Evolutionary conservation across 2,888 invertebrate genomes (phyloP).

Genomic region (Polietes domitor): DNA sequence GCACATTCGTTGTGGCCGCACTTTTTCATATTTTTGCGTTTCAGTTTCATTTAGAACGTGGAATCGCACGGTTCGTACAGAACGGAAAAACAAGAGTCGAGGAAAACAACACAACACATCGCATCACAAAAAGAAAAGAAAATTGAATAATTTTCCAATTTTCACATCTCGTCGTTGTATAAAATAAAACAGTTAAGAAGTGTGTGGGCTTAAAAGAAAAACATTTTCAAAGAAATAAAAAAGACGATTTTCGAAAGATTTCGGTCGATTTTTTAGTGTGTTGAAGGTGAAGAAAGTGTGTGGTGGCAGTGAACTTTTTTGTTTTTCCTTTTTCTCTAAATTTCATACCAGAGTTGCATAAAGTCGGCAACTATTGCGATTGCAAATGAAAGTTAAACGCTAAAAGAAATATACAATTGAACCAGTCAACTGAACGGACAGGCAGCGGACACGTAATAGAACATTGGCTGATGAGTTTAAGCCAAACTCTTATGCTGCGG

Average conservation of each 20-base stretch:
- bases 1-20: slow-evolving; percentile 63
- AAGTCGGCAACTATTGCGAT: slow-evolving; percentile 13
- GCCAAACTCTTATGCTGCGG: slow-evolving; percentile 9
- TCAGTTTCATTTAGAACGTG: slow-evolving; percentile 77
- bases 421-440: not conserved
- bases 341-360: slow-evolving; percentile 31
- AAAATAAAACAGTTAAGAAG: not conserved
- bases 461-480: not conserved
- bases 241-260: not conserved
- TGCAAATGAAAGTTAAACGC: slow-evolving; percentile 52
- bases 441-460: not conserved
- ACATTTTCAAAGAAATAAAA: not conserved
- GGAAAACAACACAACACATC: slow-evolving; percentile 38
- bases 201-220: slow-evolving; percentile 14
- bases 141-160: slow-evolving; percentile 48
- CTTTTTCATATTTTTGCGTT: slow-evolving; percentile 73
- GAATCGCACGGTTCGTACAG: slow-evolving; percentile 72
- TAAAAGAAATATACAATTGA: slow-evolving; percentile 37
- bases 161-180: not conserved
- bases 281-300: slow-evolving; percentile 35
- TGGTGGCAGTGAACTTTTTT: not conserved
- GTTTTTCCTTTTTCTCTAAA: not conserved
- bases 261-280: slow-evolving; percentile 13
- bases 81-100: slow-evolving; percentile 27
- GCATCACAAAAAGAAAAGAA: slow-evolving; percentile 38